Base-by-base conservation (phyloP, 2,888 invertebrate genomes). In the Parnassius mnemosyne region DNA sequence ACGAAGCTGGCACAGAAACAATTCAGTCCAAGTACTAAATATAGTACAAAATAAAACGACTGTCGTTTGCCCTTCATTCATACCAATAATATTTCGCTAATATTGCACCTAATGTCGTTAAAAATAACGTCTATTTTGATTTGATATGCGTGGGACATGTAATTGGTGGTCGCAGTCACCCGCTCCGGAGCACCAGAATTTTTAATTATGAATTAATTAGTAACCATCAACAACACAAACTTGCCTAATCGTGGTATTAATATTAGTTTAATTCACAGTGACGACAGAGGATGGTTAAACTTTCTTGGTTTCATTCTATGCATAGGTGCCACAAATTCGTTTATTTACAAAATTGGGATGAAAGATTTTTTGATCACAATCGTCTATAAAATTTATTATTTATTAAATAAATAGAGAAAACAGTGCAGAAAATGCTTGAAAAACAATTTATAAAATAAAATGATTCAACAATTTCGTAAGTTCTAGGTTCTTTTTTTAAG, bases 161-260 rank as follows among this genome's bases (percentile, higher is more conserved):
- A 57, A 89, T 89, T 89, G 87, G 86, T 85, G 78, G 87, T 82
- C 79, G 78, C 82, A 79, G 81, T 75, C 80, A 84, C 77, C 80
- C 81, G 87, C 86, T 86, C 86, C 79, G 83, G 85, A 87, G 89
- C 85, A 88, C 83, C 86, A 87, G 89, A 89, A 90, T 89, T 90
- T 90, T 90, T 90, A 91, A 91, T 90, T 89, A 89, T 89, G 90
- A 89, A 91, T 91, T 89, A 89, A 90, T 91, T 89, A 88, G 84
- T 80, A 78, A 81, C 84, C 84, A 87, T 84, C 87, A 88, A 85
- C 88, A 89, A 82, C 79, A 81, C 80, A 81, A 83, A 84, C 80
- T 85, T 84, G 87, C 82, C 80, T 85, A 87, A 89, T 84, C 79
- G 56, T 49, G 25, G 53, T 54, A 53, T 16, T 16, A 16, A 16